Percentiles rank a stretch among this genome's conserved stretches.
Evolutionary conservation across 2,113 vertebrate species (phyloP).

Genomic region (Glareola pratincola): DNA sequence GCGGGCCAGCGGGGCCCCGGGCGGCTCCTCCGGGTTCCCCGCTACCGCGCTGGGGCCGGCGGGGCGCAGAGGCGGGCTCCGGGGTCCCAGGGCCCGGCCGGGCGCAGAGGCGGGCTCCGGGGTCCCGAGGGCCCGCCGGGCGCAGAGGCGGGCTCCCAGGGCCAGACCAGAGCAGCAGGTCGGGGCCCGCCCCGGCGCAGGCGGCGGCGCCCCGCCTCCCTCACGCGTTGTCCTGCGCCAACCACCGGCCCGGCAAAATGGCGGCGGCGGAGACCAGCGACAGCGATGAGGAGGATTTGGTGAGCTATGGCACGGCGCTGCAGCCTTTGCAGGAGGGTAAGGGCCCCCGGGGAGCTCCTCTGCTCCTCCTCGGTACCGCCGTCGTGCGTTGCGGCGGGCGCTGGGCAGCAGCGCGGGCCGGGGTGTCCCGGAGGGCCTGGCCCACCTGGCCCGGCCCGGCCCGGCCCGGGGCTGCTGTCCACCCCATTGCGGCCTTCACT

Average conservation of each 20-base stretch:
- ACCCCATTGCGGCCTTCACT: fast-evolving
- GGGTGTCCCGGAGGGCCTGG: background rate
- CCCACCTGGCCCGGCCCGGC: background rate
- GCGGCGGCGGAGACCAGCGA: constrained; percentile 71
- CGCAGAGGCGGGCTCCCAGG: fast-evolving
- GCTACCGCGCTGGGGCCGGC: background rate
- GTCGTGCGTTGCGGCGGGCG: fast-evolving
- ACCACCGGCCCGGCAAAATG: constrained; percentile 70
- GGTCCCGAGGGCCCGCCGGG: too few relatives aligned
- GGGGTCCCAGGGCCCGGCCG: too few relatives aligned
- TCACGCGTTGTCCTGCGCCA: fast-evolving
- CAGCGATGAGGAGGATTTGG: constrained; percentile 81
- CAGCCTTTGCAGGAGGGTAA: constrained; percentile 86
- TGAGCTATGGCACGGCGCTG: constrained; percentile 79
- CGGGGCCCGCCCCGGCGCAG: background rate
- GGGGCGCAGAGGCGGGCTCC: too few relatives aligned
- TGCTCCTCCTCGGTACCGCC: too few relatives aligned
- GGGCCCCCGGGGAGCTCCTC: fast-evolving
- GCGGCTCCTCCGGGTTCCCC: background rate
- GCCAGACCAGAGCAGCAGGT: too few relatives aligned
- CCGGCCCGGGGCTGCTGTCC: background rate
- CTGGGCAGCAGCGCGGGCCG: background rate
- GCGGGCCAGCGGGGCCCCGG: background rate
- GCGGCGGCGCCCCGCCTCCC: background rate
- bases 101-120: background rate